These are phyloP conservation scores for Melanotaenia maccullochi DNA, from an alignment of 2,797 vertebrate genomes.

Conservation along the genomic window DNA sequence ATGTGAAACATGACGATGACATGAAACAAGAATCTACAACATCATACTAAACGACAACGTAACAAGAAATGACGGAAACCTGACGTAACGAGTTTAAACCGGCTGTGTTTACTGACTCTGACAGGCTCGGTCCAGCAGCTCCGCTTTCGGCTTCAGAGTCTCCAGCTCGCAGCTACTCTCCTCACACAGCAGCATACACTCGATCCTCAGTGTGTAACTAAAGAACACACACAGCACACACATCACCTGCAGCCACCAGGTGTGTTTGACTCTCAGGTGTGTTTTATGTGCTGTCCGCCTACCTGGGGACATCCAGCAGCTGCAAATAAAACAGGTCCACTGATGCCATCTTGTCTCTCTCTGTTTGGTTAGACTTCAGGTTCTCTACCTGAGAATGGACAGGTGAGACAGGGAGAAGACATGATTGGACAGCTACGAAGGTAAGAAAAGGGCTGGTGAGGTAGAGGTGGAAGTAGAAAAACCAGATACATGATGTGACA, in stretches of 20 bases:
- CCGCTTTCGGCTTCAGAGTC: slow-evolving; percentile 84
- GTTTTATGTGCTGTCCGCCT: slow-evolving; percentile 1
- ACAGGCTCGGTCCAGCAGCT: slow-evolving; percentile 83
- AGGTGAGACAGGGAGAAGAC: not conserved
- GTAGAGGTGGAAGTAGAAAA: no score
- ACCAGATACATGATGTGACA: no score
- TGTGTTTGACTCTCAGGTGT: not conserved
- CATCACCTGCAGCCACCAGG: not conserved
- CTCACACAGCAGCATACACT: slow-evolving; percentile 88
- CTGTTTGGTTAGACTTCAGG: slow-evolving; percentile 84
- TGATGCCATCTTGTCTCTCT: slow-evolving; percentile 81
- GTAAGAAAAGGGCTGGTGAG: no score
- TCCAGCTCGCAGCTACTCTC: slow-evolving; percentile 82
- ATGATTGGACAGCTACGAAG: not conserved
- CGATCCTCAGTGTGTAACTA: slow-evolving; percentile 87
- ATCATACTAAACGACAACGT: no score
- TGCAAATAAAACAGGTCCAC: slow-evolving; percentile 89
- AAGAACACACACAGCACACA: slow-evolving; percentile 19
- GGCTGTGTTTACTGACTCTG: slow-evolving; percentile 75
- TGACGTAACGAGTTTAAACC: no score
- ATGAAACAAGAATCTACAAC: no score
- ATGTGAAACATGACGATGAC: no score
- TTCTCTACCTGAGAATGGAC: slow-evolving; percentile 84
- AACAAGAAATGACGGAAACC: no score
- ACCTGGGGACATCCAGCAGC: slow-evolving; percentile 87